These are phyloP conservation scores for Sitodiplosis mosellana DNA, from an alignment of 1,140 invertebrate genomes.

Conservation along the genomic window DNA sequence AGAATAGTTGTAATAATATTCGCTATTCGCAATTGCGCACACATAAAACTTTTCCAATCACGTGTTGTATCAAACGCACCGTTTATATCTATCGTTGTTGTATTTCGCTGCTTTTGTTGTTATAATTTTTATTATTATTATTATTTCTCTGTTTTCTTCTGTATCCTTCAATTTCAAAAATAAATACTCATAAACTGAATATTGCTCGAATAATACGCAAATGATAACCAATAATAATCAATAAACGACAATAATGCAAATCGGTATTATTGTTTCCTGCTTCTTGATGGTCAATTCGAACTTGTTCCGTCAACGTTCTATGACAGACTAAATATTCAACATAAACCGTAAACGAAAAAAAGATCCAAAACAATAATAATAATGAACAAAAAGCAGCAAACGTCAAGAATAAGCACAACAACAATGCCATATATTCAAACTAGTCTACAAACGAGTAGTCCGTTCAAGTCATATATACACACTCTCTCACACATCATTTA, in stretches of 20 bases:
- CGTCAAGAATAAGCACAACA: too few species aligned
- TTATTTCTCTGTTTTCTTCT: background rate
- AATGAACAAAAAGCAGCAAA: background rate
- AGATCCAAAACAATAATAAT: background rate
- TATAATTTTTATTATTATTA: background rate
- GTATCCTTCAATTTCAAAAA: too few species aligned
- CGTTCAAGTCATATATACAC: too few species aligned
- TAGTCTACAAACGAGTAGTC: too few species aligned
- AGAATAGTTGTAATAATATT: too few species aligned
- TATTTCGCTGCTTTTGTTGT: too few species aligned
- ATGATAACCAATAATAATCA: background rate
- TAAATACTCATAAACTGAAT: background rate
- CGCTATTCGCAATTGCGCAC: too few species aligned
- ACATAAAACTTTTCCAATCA: too few species aligned
- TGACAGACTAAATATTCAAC: constrained; percentile 7
- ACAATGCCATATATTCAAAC: too few species aligned
- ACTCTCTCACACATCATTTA: too few species aligned
- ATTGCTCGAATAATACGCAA: background rate
- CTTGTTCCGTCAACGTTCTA: constrained; percentile 8
- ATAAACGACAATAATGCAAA: background rate
- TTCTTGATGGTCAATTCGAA: constrained; percentile 3
- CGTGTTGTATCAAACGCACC: too few species aligned
- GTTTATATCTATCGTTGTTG: too few species aligned
- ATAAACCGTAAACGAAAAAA: background rate
- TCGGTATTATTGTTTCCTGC: background rate